A percentile compares a stretch with the other conserved stretches of the same genome.
Evolutionary conservation across 2,888 invertebrate genomes (phyloP).

Genomic region (Patella pellucida): DNA sequence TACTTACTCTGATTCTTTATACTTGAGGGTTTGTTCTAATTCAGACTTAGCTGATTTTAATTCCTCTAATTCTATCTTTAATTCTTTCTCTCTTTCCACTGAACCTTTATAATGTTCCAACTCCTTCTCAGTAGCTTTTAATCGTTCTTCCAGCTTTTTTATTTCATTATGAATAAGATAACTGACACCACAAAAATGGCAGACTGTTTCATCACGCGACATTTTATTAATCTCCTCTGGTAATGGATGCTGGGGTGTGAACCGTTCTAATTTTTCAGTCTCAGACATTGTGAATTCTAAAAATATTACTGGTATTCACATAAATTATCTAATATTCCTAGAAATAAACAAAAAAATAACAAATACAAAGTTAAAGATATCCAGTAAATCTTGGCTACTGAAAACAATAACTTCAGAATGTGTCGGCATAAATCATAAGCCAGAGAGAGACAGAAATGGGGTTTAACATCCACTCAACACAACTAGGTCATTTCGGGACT

Average conservation of each 20-base stretch:
- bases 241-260: conserved; percentile 66
- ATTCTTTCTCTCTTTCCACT: conserved; percentile 52
- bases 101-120: conserved; percentile 52
- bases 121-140: conserved; percentile 56
- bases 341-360: not conserved
- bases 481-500: too few relatives aligned
- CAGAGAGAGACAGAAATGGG: too few relatives aligned
- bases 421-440: too few relatives aligned
- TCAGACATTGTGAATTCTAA: not conserved
- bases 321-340: conserved; percentile 5
- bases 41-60: conserved; percentile 45
- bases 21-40: conserved; percentile 35
- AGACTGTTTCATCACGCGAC: conserved; percentile 66
- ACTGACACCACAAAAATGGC: conserved; percentile 71
- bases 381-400: too few relatives aligned
- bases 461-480: too few relatives aligned
- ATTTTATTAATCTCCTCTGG: conserved; percentile 68
- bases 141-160: conserved; percentile 67
- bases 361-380: not conserved
- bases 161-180: conserved; percentile 72
- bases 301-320: conserved; percentile 6
- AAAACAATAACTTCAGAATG: too few relatives aligned
- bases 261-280: conserved; percentile 28
- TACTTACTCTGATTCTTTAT: conserved; percentile 17
- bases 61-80: conserved; percentile 45